These are phyloP conservation scores for Coturnix japonica DNA, from an alignment of 2,113 vertebrate species.

Conservation along the genomic window DNA sequence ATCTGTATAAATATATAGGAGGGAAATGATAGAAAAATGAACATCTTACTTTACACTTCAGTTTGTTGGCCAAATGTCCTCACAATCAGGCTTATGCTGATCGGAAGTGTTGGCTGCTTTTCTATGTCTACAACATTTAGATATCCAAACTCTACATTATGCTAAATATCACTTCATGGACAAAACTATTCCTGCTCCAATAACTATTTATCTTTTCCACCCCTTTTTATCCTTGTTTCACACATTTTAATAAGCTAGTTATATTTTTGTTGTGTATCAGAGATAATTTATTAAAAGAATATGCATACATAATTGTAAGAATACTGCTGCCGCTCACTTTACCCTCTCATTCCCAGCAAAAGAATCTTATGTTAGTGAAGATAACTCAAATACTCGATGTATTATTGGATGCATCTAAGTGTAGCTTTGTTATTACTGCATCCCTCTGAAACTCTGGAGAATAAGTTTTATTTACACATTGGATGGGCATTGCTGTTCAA, in stretches of 20 bases:
- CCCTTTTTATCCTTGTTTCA: background rate
- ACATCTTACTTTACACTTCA: background rate
- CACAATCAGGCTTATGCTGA: background rate
- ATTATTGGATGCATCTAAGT: background rate
- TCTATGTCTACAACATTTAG: background rate
- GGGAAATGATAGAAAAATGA: background rate
- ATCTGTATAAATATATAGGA: background rate
- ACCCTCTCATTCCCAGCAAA: background rate
- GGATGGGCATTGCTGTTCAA: background rate
- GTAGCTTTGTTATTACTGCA: background rate
- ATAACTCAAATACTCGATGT: background rate
- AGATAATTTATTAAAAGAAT: background rate
- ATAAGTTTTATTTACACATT: background rate
- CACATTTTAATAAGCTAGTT: background rate
- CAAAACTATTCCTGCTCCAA: background rate
- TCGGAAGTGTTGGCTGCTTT: background rate
- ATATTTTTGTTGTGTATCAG: background rate
- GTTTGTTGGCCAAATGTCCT: background rate
- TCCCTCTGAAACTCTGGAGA: background rate
- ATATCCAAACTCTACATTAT: background rate
- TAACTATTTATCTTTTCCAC: background rate
- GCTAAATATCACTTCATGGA: background rate
- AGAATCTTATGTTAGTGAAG: background rate
- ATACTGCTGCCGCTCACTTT: background rate
- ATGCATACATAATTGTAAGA: background rate